Percentiles rank a stretch among this genome's conserved stretches.
Evolutionary conservation across 2,888 invertebrate species (phyloP).

Genomic region (Zaprionus bogoriensis): DNA sequence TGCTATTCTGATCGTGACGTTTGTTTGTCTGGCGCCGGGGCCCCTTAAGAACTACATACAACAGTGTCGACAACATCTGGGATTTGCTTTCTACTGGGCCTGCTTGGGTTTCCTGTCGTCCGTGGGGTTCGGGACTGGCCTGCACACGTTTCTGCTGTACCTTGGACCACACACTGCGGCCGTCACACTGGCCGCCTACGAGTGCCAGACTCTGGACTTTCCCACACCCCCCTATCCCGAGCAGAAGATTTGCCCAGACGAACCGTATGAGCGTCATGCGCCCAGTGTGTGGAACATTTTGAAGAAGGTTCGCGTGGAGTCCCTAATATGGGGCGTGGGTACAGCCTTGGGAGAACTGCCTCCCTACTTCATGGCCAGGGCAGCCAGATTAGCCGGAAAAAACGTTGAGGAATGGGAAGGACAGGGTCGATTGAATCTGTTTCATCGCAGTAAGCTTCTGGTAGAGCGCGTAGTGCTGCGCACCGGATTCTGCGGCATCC

Average conservation of each 20-base stretch:
- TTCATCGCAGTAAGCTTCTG: conserved; percentile 90
- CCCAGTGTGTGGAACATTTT: conserved; percentile 96
- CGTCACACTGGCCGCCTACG: conserved; percentile 99
- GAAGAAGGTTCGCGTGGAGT: conserved; percentile 96
- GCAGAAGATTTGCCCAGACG: conserved; percentile 94
- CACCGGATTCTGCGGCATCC: conserved; percentile 97
- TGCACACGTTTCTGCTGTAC: conserved; percentile 99
- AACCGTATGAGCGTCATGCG: conserved; percentile 84
- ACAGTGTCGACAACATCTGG: conserved; percentile 75
- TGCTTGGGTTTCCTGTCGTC: conserved; percentile 97
- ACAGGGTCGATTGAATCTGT: conserved; percentile 85
- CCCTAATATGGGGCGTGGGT: conserved; percentile 98
- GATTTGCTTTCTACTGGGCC: conserved; percentile 90
- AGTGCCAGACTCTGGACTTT: conserved; percentile 96
- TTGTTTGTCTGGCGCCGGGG: conserved; percentile 78
- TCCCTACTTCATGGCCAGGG: conserved; percentile 99
- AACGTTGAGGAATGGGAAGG: conserved; percentile 83
- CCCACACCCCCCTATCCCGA: conserved; percentile 99
- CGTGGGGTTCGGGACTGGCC: conserved; percentile 98
- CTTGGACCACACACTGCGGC: conserved; percentile 99
- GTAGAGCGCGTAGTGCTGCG: conserved; percentile 94
- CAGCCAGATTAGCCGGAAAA: conserved; percentile 88
- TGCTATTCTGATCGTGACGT: conserved; percentile 56
- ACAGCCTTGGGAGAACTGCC: conserved; percentile 99
- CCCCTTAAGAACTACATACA: conserved; percentile 79